Evolutionary conservation across 1,140 invertebrate genomes (phyloP), one percentile per base, ranked within the genome.

Genomic region (Scaptomyza graminum): DNA sequence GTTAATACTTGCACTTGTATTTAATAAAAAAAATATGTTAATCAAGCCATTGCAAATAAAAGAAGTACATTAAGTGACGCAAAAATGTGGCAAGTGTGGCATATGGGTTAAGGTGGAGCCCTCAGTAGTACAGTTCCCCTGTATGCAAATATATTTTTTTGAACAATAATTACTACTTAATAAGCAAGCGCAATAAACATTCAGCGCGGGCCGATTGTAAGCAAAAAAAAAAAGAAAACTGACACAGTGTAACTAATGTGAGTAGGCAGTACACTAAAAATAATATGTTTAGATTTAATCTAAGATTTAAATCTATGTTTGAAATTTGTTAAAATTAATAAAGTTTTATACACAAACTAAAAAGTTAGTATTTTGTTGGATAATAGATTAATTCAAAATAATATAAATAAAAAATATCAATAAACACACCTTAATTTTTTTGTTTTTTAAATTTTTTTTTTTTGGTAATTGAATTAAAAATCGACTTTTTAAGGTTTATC

Each of bases 1-100:
- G 51, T 12, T n/a, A 39, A 12, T 41, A n/a, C 3, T 41, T 5
- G 37, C 12, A 41, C n/a, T 41, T n/a, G 11, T n/a, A 7, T 31
- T 22, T 22, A 22, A n/a, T n/a, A n/a, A n/a, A n/a, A n/a, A 22
- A 22, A 22, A 22, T 22, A 22, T 22, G 18, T 22, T 22, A 22
- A 22, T 22, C 18, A 2, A 22, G 4, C 18, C 2, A 2, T 1
- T 37, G 2, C 34, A 51, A 31, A 18, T 9, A 25, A 25, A 55
- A 39, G 22, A 44, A 18, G 31, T 34, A 4, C 28, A 43, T 43
- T n/a, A 56, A 56, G 8, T 13, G 39, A 5, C 13, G 55, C 31
- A 34, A 8, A 57, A 57, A 51, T 51, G 49, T 31, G 22, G 49
- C 18, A 31, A 57, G 9, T 57, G n/a, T 57, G 55, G 41, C 54